Evolutionary conservation across 2,888 invertebrate species (phyloP).

Genomic region (Rhagophthalmus giganteus): DNA sequence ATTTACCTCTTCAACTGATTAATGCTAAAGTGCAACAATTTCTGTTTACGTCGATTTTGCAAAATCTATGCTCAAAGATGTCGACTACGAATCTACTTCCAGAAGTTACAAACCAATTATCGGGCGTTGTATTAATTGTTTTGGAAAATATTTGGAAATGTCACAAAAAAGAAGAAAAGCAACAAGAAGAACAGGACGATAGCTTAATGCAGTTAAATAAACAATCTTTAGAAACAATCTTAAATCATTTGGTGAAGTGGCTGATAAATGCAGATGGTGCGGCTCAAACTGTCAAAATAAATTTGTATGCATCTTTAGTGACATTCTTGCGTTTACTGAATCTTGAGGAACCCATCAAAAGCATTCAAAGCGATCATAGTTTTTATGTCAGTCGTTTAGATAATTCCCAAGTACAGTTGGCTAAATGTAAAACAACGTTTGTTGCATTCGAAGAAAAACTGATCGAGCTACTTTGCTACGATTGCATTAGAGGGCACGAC

Average conservation of each 20-base stretch:
- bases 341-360: conserved; percentile 45
- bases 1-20: conserved; percentile 70
- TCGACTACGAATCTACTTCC: conserved; percentile 71
- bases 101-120: conserved; percentile 76
- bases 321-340: conserved; percentile 79
- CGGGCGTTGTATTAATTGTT: conserved; percentile 77
- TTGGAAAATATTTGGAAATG: conserved; percentile 76
- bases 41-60: conserved; percentile 74
- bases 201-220: conserved; percentile 1
- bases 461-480: conserved; percentile 80
- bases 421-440: conserved; percentile 52
- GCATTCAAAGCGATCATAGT: conserved; percentile 47
- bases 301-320: conserved; percentile 81
- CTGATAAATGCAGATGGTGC: conserved; percentile 78
- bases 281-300: conserved; percentile 81
- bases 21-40: conserved; percentile 70
- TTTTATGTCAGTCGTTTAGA: conserved; percentile 71
- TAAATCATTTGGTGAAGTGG: conserved; percentile 81
- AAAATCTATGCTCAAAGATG: conserved; percentile 76
- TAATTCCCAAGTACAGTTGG: conserved; percentile 54
- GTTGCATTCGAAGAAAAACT: conserved; percentile 62
- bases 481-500: conserved; percentile 86
- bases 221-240: conserved; percentile 65
- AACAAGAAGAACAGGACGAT: conserved; percentile 1
- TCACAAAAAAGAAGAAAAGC: conserved; percentile 60